phyloP scores from a whole-genome alignment of 2,113 vertebrate species.

The Notechis scutatus region DNA sequence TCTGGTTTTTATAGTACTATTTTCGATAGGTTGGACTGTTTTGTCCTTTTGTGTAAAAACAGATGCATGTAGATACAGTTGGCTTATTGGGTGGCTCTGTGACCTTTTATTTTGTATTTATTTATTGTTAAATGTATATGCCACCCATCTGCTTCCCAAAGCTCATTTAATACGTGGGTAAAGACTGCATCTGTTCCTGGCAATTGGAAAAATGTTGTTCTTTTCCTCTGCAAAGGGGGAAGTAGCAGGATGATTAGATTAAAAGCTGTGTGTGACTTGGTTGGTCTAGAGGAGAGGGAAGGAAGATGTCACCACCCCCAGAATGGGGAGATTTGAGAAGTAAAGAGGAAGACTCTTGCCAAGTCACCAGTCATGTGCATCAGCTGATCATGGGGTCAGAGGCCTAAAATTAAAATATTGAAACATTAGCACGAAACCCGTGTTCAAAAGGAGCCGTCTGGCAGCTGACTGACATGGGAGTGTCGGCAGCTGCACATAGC shows the following conservation, averaged over 20 bases:
- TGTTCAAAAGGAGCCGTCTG: background rate
- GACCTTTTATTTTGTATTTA: background rate
- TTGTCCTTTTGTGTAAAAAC: no score
- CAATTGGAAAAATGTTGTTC: background rate
- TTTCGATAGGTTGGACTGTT: no score
- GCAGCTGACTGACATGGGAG: background rate
- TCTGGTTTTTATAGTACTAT: no score
- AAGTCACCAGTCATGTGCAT: background rate
- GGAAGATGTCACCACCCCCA: background rate
- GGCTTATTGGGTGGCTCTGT: background rate
- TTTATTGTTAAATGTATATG: background rate
- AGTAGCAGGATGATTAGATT: background rate
- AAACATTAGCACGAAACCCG: background rate
- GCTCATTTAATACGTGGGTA: background rate
- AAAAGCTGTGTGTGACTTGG: background rate
- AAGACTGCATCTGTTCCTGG: background rate
- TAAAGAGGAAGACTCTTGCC: background rate
- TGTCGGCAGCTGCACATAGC: accelerated
- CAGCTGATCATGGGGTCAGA: background rate
- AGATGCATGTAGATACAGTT: background rate
- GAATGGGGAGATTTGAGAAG: background rate
- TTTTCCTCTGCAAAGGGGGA: background rate
- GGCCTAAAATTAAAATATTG: background rate
- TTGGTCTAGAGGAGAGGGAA: background rate
- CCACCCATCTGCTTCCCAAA: background rate